phyloP scores from a whole-genome alignment of 2,797 vertebrate genomes.

The Hippocampus kuda region DNA sequence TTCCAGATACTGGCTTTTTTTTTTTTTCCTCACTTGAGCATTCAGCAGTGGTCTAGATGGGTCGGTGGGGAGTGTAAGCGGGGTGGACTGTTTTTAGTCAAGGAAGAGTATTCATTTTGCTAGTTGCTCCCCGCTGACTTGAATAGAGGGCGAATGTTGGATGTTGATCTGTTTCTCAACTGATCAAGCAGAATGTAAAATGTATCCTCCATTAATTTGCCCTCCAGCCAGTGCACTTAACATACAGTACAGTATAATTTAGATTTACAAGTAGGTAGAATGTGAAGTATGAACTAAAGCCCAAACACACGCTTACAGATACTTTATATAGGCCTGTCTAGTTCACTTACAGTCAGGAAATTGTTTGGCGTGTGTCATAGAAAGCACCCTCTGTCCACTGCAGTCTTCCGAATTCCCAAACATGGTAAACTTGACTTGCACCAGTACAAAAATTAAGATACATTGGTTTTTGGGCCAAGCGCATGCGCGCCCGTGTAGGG shows the following conservation, averaged over 20 bases:
- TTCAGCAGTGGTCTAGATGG: slow-evolving; percentile 26
- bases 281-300: not conserved
- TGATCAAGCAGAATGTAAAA: not conserved
- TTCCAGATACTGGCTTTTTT: slow-evolving; percentile 32
- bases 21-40: slow-evolving; percentile 48
- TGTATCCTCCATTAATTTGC: not conserved
- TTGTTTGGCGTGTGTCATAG: too few species aligned
- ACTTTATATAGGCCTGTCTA: too few species aligned
- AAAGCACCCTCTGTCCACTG: too few species aligned
- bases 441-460: too few species aligned
- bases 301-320: too few species aligned
- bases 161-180: not conserved
- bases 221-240: not conserved
- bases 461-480: too few species aligned
- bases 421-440: too few species aligned
- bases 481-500: too few species aligned
- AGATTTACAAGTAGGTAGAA: not conserved
- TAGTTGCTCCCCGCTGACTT: slow-evolving; percentile 4
- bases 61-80: not conserved
- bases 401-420: too few species aligned
- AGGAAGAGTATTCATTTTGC: slow-evolving; percentile 34
- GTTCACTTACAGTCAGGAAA: too few species aligned
- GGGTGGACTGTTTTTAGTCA: slow-evolving; percentile 8
- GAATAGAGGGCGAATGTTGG: not conserved
- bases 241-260: not conserved